Evolutionary conservation across 2,888 invertebrate genomes (phyloP).

Genomic region (Mermis nigrescens): DNA sequence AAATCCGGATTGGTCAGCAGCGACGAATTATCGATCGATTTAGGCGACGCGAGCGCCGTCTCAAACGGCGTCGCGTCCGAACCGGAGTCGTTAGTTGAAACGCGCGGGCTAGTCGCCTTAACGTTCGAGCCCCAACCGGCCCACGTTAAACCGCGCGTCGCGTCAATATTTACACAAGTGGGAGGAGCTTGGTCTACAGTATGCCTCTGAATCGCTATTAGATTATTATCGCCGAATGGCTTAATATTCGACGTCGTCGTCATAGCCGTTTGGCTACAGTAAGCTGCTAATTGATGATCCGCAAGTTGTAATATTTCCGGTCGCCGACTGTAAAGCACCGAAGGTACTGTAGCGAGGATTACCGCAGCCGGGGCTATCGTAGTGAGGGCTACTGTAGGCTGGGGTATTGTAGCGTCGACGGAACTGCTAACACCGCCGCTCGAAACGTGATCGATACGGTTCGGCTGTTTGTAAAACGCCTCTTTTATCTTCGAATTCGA

Average conservation of each 20-base stretch:
- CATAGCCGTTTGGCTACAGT: too few species aligned
- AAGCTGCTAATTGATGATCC: too few species aligned
- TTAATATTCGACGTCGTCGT: too few species aligned
- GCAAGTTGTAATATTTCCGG: neutral
- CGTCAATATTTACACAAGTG: too few species aligned
- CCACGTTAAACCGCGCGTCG: slow-evolving; percentile 7
- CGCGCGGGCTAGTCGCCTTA: neutral
- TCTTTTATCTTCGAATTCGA: neutral
- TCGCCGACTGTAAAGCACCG: neutral
- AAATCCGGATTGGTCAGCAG: neutral
- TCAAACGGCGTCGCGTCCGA: neutral
- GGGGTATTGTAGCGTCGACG: neutral
- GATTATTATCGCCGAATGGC: too few species aligned
- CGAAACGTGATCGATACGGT: neutral
- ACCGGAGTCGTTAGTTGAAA: neutral
- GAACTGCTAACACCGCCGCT: neutral
- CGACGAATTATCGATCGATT: neutral
- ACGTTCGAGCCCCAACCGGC: slow-evolving; percentile 1
- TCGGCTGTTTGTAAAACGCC: slow-evolving; percentile 7
- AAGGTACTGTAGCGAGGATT: neutral
- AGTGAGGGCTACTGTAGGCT: too few species aligned
- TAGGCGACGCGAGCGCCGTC: neutral
- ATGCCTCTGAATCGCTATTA: too few species aligned
- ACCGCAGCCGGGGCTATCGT: neutral
- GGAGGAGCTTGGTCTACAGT: too few species aligned